Base-by-base conservation (phyloP, 2,888 invertebrate species). In the Drosophila eohydei region DNA sequence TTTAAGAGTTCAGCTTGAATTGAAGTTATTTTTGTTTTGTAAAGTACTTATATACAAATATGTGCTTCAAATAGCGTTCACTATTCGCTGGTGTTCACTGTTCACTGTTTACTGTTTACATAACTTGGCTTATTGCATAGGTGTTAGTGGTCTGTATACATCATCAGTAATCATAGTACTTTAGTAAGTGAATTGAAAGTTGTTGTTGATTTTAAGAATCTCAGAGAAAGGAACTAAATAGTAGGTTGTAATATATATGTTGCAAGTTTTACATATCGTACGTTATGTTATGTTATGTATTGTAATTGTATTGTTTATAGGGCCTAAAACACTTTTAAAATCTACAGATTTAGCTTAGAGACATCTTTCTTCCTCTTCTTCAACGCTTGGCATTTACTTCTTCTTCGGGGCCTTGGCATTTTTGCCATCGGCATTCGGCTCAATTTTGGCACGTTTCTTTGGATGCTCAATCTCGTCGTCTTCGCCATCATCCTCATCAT, bases 391-490 rank as follows among this genome's bases (percentile, higher is more conserved):
- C 38, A 79, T 89, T 91, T 92, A 92, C 89, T 92, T 93, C 93
- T 94, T 94, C 93, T 96, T 96, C 93, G 95, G 96, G 93, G 95
- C 96, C 94, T 96, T 96, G 93, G 95, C 95, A 87, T 93, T 94
- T 93, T 96, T 96, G 93, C 95, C 95, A 90, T 95, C 95, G 93
- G 95, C 82, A 11, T 95, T 95, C 93, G 95, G 95, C 88, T 95
- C 95, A 92, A 96, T 93, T 94, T 96, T 96, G 93, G 95, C 95
- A 91, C 96, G 95, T 93, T 96, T 96, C 93, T 96, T 96, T 87
- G 96, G 96, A 93, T 96, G 95, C 28, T 96, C 96, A 74, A 96
- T 96, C 71, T 96, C 96, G 52, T 91, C 91, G 68, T 95, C 95
- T 93, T 95, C 94, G 69, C 94, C 91, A 90, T 94, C 94, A 90